Conservation (phyloP, 30 jellyfish, hydroid and myxozoan genomes). For the Aurelia aurita region DNA sequence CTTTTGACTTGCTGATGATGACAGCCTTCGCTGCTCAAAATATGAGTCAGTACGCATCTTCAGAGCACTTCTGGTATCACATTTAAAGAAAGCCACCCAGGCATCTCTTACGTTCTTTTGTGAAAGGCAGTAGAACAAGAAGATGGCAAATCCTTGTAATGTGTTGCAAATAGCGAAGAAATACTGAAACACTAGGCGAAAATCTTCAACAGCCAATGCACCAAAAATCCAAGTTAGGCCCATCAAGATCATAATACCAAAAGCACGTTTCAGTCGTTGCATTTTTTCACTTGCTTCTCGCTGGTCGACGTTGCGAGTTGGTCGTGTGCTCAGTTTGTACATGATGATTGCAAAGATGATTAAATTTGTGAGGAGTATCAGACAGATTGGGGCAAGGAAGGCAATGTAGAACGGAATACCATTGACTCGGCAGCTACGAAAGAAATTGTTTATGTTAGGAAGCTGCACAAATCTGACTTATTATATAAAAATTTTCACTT, state of each 20-base stretch:
- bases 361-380: constrained; percentile 73
- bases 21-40: constrained; percentile 84
- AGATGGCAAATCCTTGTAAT: constrained; percentile 94
- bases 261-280: constrained; percentile 90
- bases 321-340: constrained; percentile 93
- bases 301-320: constrained; percentile 79
- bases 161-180: constrained; percentile 88
- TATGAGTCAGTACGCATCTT: constrained; percentile 90
- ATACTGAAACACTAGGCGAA: constrained; percentile 89
- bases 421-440: constrained; percentile 85
- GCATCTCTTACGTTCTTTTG: constrained; percentile 91
- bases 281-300: constrained; percentile 58
- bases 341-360: constrained; percentile 85
- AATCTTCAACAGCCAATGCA: constrained; percentile 82
- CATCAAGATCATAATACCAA: constrained; percentile 96
- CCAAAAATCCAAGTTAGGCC: constrained; percentile 98
- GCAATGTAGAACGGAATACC: constrained; percentile 87
- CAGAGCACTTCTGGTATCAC: constrained; percentile 89
- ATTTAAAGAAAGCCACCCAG: constrained; percentile 84
- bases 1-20: constrained; percentile 85
- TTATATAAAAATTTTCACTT: no score
- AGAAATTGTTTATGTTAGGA: background rate
- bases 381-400: constrained; percentile 93
- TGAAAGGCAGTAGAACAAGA: constrained; percentile 81
- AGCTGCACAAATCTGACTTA: no score